Base-by-base conservation (phyloP, 2,888 invertebrate genomes). In the Scaptomyza parva region DNA sequence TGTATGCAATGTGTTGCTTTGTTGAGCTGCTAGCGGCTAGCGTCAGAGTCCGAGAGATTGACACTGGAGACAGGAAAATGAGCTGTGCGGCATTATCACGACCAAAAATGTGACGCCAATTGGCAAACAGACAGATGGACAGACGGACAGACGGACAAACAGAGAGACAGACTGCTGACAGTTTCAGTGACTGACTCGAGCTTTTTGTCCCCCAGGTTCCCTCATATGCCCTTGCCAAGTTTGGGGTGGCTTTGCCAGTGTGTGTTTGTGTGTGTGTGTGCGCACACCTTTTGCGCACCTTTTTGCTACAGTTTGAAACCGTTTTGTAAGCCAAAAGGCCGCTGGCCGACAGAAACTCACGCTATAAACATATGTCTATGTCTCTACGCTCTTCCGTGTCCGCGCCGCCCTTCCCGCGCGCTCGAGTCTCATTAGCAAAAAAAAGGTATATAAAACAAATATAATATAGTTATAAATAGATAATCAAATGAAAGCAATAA, bases 31-130 rank as follows among this genome's bases (percentile, higher is more conserved):
- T 47, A 18, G 62, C 52, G 44, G 67, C 58, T 54, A 63, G 68
- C 77, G 77, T 76, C 77, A 65, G 60, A 60, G 61, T 60, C 66
- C 57, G 47, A 59, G 80, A 76, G 80, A 76, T 71, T 87, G 86
- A 87, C 86, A 86, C 76, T 78, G 78, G 76, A 81, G 87, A 87
- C 86, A 87, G 86, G 87, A 86, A 86, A 82, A 87, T 87, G 78
- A 81, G 87, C 78, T 75, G 47, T 71, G 64, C 76, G 65, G 72
- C 85, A 84, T 86, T 84, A 81, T 86, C 81, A 74, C 72, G 69
- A 70, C 87, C 87, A 82, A 87, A 82, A 82, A 86, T 86, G 81
- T 82, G 85, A 81, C 87, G 81, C 66, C 78, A 81, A 81, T 75
- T 64, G 73, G 52, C 60, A 65, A 41, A 30, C 58, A 51, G 20